Evolutionary conservation across 2,113 vertebrate species (phyloP).

Genomic region (Felis chaus): DNA sequence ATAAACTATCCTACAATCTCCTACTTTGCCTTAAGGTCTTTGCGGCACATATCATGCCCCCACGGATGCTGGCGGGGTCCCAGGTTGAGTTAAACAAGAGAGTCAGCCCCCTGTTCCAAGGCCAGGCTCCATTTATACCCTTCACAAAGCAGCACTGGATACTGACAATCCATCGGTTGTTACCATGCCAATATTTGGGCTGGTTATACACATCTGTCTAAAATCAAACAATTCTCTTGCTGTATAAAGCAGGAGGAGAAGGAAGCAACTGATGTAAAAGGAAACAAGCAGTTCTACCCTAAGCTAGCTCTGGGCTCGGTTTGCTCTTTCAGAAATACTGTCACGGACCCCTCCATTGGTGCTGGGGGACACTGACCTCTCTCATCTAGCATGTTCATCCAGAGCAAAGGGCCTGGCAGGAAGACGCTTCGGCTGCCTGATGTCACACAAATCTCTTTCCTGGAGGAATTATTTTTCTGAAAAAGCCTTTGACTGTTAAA

Average conservation of each 20-base stretch:
- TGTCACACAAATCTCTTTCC: slow-evolving; percentile 65
- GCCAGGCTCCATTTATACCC: slow-evolving; percentile 65
- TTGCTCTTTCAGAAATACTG: slow-evolving; percentile 64
- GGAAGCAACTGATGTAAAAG: slow-evolving; percentile 75
- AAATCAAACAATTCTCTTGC: slow-evolving; percentile 78
- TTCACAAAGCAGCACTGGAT: slow-evolving; percentile 57
- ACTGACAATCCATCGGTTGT: slow-evolving; percentile 79
- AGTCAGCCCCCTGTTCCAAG: slow-evolving; percentile 55
- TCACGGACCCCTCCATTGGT: background rate
- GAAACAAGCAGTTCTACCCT: slow-evolving; percentile 56
- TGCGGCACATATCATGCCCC: background rate
- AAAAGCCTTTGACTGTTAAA: slow-evolving; percentile 70
- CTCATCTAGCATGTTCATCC: slow-evolving; percentile 51
- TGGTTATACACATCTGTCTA: slow-evolving; percentile 78
- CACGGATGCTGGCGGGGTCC: slow-evolving; percentile 15
- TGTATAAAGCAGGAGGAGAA: slow-evolving; percentile 77
- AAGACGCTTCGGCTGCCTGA: slow-evolving; percentile 55
- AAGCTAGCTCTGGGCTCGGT: slow-evolving; percentile 56
- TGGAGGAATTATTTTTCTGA: slow-evolving; percentile 68
- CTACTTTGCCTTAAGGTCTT: background rate
- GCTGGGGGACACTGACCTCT: slow-evolving; percentile 61
- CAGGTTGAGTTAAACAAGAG: slow-evolving; percentile 58
- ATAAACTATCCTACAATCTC: background rate
- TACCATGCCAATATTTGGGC: slow-evolving; percentile 63
- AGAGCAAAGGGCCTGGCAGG: slow-evolving; percentile 66